These are phyloP conservation scores for Hylomyscus alleni DNA, from an alignment of 2,797 vertebrate species.

Conservation along the genomic window DNA sequence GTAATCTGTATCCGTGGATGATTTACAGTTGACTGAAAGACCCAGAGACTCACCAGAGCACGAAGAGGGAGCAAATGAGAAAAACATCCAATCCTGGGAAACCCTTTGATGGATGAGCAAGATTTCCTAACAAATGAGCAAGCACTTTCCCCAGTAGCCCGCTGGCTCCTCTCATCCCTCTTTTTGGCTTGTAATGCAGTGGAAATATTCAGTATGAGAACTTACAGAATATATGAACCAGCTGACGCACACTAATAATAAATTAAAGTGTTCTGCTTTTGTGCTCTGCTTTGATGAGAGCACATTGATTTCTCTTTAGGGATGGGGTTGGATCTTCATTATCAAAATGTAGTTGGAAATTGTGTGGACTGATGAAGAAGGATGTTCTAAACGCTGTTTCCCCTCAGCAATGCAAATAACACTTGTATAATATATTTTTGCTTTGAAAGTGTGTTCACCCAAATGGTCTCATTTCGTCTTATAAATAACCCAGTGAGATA, in stretches of 20 bases:
- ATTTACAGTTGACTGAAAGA: conserved; percentile 58
- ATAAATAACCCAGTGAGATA: conserved; percentile 58
- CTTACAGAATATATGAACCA: conserved; percentile 37
- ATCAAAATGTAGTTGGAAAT: conserved; percentile 57
- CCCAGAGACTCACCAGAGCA: conserved; percentile 55
- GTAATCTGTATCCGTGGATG: conserved; percentile 43
- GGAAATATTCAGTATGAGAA: conserved; percentile 68
- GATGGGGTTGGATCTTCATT: conserved; percentile 6
- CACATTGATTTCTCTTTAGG: conserved; percentile 56
- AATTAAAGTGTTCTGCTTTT: conserved; percentile 26
- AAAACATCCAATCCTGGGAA: conserved; percentile 56
- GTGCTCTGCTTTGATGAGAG: conserved; percentile 14
- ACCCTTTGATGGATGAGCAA: conserved; percentile 66
- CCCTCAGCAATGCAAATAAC: conserved; percentile 46
- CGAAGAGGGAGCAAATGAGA: conserved; percentile 29
- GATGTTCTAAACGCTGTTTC: conserved; percentile 28
- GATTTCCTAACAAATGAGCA: conserved; percentile 67
- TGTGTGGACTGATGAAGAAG: conserved; percentile 23
- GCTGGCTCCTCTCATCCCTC: conserved; percentile 60
- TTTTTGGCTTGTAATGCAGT: conserved; percentile 43
- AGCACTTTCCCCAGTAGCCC: conserved; percentile 63
- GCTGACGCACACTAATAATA: conserved; percentile 35
- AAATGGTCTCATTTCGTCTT: conserved; percentile 44
- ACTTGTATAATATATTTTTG: conserved; percentile 58
- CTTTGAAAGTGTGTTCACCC: conserved; percentile 46